Percentiles rank a stretch among this genome's conserved stretches.
These are phyloP conservation scores for Lepus europaeus DNA, from an alignment of 2,113 vertebrate genomes.

Conservation along the genomic window DNA sequence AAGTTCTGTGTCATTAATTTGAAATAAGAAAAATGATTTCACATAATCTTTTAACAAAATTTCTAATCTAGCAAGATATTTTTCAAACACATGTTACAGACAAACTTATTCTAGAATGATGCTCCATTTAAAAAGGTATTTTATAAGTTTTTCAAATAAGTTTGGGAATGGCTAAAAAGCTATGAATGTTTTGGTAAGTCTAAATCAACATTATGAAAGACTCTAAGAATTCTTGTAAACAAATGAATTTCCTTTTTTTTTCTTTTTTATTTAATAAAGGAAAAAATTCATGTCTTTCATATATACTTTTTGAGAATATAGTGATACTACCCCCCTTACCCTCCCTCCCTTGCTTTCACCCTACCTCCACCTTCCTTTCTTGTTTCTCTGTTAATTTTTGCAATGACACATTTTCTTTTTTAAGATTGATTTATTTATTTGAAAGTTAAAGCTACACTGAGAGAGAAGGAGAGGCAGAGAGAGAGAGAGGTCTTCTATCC, in stretches of 20 bases:
- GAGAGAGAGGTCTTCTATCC: no score
- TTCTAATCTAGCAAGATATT: not conserved
- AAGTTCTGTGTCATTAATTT: not conserved
- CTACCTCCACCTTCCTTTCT: no score
- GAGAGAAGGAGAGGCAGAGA: no score
- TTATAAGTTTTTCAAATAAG: not conserved
- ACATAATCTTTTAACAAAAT: not conserved
- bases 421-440: no score
- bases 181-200: not conserved
- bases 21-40: slow-evolving; percentile 6
- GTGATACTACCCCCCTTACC: no score
- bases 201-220: not conserved
- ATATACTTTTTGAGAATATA: no score
- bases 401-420: no score
- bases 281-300: no score
- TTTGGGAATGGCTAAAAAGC: not conserved
- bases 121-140: not conserved
- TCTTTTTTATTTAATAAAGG: no score
- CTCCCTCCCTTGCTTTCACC: no score
- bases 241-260: not conserved
- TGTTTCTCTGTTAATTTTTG: no score
- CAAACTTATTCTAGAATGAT: not conserved
- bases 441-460: no score
- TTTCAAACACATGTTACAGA: not conserved
- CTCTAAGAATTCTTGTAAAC: not conserved